phyloP scores from a whole-genome alignment of 2,888 invertebrate species.

The Lordiphosa andalusiaca region DNA sequence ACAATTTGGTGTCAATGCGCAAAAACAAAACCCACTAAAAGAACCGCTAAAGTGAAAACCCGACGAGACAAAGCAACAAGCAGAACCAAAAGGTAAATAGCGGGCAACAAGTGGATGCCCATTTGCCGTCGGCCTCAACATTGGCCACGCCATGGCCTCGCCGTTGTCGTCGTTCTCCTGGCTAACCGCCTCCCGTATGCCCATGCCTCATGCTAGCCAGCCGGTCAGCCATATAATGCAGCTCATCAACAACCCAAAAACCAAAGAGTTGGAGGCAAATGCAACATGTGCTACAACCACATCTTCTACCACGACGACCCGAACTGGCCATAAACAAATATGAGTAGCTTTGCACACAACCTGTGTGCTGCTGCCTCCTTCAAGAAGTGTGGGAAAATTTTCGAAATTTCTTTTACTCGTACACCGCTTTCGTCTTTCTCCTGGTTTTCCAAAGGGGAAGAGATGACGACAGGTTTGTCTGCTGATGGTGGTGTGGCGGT shows the following conservation, averaged over 20 bases:
- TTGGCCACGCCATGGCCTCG: slow-evolving; percentile 45
- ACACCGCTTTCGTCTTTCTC: neutral
- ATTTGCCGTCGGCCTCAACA: slow-evolving; percentile 51
- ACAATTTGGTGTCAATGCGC: slow-evolving; percentile 50
- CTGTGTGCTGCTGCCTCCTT: slow-evolving; percentile 29
- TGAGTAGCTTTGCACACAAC: slow-evolving; percentile 61
- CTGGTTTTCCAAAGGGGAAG: neutral
- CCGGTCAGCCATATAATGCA: slow-evolving; percentile 68
- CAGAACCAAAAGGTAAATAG: slow-evolving; percentile 73
- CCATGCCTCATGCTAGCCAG: slow-evolving; percentile 41
- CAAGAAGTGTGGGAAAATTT: slow-evolving; percentile 73
- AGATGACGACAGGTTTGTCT: slow-evolving; percentile 40
- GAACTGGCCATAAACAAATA: slow-evolving; percentile 70
- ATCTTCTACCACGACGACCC: slow-evolving; percentile 24
- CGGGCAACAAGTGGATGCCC: slow-evolving; percentile 66
- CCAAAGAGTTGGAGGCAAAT: slow-evolving; percentile 49
- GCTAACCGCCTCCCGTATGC: slow-evolving; percentile 37
- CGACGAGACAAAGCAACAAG: slow-evolving; percentile 54
- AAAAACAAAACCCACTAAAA: slow-evolving; percentile 5
- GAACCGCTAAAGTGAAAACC: slow-evolving; percentile 51
- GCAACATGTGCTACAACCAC: slow-evolving; percentile 61
- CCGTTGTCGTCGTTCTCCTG: slow-evolving; percentile 35
- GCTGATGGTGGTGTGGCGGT: slow-evolving; percentile 28
- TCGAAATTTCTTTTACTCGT: slow-evolving; percentile 64
- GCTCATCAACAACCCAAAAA: slow-evolving; percentile 57